Conservation (phyloP, 2,888 invertebrate species). For the Lepidochrysops patricia region DNA sequence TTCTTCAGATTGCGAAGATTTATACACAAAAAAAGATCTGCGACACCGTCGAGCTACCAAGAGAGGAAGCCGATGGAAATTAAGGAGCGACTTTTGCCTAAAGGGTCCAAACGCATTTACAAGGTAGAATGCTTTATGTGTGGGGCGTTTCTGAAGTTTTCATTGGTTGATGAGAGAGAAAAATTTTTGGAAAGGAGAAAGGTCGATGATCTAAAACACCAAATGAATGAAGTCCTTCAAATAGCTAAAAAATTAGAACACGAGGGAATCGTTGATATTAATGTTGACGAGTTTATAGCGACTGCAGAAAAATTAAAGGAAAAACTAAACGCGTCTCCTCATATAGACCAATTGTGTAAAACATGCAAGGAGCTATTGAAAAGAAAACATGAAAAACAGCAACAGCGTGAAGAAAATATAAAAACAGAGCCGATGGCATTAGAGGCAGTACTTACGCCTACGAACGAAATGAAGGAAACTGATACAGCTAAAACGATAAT, state of each 20-base stretch:
- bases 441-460: not conserved
- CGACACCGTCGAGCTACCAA: slow-evolving; percentile 10
- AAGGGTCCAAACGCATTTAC: not conserved
- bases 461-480: not conserved
- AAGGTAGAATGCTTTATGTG: slow-evolving; percentile 18
- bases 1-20: slow-evolving; percentile 36
- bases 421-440: not conserved
- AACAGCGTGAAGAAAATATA: not conserved
- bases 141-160: slow-evolving; percentile 10
- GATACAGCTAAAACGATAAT: not conserved
- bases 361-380: not conserved
- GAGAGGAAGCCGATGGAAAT: slow-evolving; percentile 18
- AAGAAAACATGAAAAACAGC: not conserved
- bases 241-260: slow-evolving; percentile 29
- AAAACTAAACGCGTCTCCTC: not conserved
- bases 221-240: slow-evolving; percentile 29
- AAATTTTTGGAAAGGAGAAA: slow-evolving; percentile 21
- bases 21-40: slow-evolving; percentile 27
- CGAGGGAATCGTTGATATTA: slow-evolving; percentile 20
- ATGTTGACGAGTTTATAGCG: slow-evolving; percentile 9
- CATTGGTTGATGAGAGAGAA: slow-evolving; percentile 13
- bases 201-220: slow-evolving; percentile 28
- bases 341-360: not conserved
- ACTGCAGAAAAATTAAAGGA: not conserved
- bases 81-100: slow-evolving; percentile 2